Conservation (phyloP, 2,888 invertebrate species). For the Chalcosyrphus nemorum region DNA sequence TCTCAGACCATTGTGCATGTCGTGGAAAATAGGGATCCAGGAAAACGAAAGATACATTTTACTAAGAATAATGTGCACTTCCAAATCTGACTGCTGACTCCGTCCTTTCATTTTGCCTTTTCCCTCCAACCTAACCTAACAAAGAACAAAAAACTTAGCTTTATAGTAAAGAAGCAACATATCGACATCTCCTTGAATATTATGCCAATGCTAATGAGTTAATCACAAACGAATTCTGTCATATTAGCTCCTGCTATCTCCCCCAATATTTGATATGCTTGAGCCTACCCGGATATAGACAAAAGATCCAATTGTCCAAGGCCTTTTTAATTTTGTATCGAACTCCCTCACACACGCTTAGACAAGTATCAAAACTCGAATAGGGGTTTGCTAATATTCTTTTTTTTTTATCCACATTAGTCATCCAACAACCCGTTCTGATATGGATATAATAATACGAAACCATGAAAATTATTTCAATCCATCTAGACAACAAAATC, state of each 20-base stretch:
- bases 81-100: too few species aligned
- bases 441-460: neutral
- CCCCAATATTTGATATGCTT: neutral
- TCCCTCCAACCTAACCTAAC: too few species aligned
- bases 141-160: too few species aligned
- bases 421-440: slow-evolving; percentile 1
- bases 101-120: too few species aligned
- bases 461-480: slow-evolving; percentile 4
- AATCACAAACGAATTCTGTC: too few species aligned
- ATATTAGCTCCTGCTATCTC: neutral
- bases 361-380: neutral
- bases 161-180: too few species aligned
- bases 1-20: too few species aligned
- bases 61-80: too few species aligned
- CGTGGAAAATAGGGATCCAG: too few species aligned
- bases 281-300: neutral
- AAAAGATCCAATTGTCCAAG: neutral
- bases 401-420: neutral
- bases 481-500: slow-evolving; percentile 12
- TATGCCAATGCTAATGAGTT: too few species aligned
- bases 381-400: neutral
- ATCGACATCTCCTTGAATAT: too few species aligned
- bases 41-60: too few species aligned
- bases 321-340: neutral
- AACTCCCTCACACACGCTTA: neutral